Base-by-base conservation (phyloP, 2,888 invertebrate species). In the Tachina fera region DNA sequence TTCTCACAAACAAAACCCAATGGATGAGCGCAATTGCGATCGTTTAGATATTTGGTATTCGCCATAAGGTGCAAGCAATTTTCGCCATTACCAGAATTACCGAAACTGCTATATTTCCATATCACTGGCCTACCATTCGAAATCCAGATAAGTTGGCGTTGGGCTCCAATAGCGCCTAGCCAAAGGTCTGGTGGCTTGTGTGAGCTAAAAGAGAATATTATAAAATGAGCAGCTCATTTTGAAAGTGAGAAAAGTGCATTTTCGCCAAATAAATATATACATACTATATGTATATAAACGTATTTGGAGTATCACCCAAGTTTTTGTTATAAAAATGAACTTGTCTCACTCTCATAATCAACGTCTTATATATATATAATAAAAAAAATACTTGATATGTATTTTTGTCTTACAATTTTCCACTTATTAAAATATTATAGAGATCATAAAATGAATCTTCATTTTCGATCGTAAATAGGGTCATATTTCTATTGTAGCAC, bases 1-100 rank as follows among this genome's bases (percentile, higher is more conserved):
- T 65, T 51, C 11, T 79, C 75, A 75, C 83, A 84, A 5, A 79
- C 83, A 51, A 77, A 84, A 16, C 83, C 83, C 68, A 79, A n/a
- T 16, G 58, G 63, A 1, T 56, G 49, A 1, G 39, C 31, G 70
- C 83, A 84, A 41, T 84, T 84, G 13, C 58, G 68, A 53, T 84
- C 83, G 39, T 79, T 84, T 16, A 84, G 9, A 56, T 70, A 9
- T 49, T 75, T 75, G 3, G 63, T 45, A 41, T 75, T 75, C 13
- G 75, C 75, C 43, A 9, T 65, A 13, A 84, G 4, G n/a, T 84
- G 79, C 19, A 84, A 31, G 51, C 83, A 84, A 58, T 84, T 79
- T 19, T 84, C 83, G 0, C 43, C 9, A 65, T 75, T 79, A 5
- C 53, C 63, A 4, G 56, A 16, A 75, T 79, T 79, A 58, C 79